Evolutionary conservation across 2,888 invertebrate genomes (phyloP).

Genomic region (Argyresthia goedartella): DNA sequence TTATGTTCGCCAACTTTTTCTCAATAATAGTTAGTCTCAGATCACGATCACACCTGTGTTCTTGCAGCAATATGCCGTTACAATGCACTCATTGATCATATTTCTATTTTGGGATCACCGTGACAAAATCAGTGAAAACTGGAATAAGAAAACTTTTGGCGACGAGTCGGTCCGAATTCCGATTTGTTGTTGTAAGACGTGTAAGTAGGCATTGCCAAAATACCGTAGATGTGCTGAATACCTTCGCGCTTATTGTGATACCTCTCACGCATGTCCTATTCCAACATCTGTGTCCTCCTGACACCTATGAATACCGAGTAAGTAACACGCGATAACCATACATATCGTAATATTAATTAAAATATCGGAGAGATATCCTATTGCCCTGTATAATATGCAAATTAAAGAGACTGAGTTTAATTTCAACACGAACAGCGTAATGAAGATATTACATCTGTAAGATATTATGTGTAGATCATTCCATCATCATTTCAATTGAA

Average conservation of each 20-base stretch:
- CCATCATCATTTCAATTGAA: too few species aligned
- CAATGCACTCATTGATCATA: background rate
- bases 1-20: background rate
- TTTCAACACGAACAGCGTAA: too few species aligned
- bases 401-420: too few species aligned
- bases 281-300: background rate
- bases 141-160: background rate
- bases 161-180: background rate
- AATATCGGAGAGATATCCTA: too few species aligned
- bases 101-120: background rate
- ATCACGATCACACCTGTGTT: background rate
- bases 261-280: slow-evolving; percentile 18
- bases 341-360: background rate
- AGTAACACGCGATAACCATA: background rate
- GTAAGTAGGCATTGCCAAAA: slow-evolving; percentile 19
- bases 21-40: background rate
- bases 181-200: background rate
- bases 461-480: too few species aligned
- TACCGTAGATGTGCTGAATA: slow-evolving; percentile 22
- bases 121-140: background rate
- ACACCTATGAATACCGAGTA: background rate
- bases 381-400: too few species aligned
- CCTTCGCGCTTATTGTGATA: slow-evolving; percentile 17
- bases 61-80: background rate
- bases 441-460: too few species aligned